Evolutionary conservation across 2,888 invertebrate species (phyloP).

Genomic region (Andrena camellia): DNA sequence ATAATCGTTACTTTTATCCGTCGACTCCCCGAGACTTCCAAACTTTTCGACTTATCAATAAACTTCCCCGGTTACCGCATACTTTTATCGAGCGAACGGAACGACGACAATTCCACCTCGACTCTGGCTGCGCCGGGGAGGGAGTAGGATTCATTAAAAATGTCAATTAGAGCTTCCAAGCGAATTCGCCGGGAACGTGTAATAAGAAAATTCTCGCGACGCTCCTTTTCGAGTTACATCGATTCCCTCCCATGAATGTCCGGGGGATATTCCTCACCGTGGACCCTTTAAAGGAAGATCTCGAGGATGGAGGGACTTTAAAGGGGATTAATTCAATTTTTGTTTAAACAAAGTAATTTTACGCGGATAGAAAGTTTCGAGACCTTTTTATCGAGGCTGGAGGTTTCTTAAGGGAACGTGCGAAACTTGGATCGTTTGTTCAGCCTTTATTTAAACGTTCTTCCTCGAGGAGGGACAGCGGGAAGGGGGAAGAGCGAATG

Average conservation of each 20-base stretch:
- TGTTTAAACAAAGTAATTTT: neutral
- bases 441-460: conserved; percentile 29
- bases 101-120: conserved; percentile 44
- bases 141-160: conserved; percentile 49
- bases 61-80: conserved; percentile 43
- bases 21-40: conserved; percentile 1
- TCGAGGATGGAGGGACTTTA: neutral
- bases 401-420: neutral
- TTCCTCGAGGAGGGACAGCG: neutral
- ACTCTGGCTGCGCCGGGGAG: neutral
- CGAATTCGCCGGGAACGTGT: conserved; percentile 47
- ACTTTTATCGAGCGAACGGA: conserved; percentile 42
- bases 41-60: conserved; percentile 61
- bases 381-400: neutral
- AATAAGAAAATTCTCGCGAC: conserved; percentile 35
- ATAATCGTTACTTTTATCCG: conserved; percentile 41
- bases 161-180: conserved; percentile 51
- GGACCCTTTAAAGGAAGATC: neutral
- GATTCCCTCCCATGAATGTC: neutral
- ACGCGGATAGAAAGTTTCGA: no score
- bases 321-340: neutral
- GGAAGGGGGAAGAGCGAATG: neutral
- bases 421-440: conserved; percentile 6
- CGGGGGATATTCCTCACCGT: neutral
- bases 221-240: neutral